Percentiles rank a stretch among this genome's conserved stretches.
Evolutionary conservation across 2,797 vertebrate genomes (phyloP).

Genomic region (Caiman crocodilus): DNA sequence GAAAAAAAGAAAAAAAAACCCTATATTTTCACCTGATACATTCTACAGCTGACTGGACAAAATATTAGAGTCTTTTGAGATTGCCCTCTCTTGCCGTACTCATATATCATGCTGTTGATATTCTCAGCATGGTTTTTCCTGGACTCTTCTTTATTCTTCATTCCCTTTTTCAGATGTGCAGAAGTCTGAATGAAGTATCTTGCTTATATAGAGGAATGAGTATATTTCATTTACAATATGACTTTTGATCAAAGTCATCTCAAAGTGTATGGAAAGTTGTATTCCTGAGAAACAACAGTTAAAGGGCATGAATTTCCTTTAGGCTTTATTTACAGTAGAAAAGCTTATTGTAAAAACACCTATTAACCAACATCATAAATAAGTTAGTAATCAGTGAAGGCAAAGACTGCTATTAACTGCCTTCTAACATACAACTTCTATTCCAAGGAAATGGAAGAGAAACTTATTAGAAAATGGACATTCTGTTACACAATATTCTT

Average conservation of each 20-base stretch:
- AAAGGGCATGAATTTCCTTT: background rate
- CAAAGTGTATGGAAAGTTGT: background rate
- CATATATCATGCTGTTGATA: background rate
- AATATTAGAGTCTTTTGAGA: background rate
- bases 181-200: background rate
- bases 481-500: background rate
- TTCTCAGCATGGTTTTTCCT: background rate
- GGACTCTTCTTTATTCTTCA: background rate
- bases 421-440: background rate
- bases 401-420: background rate
- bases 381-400: background rate
- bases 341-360: background rate
- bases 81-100: fast-evolving
- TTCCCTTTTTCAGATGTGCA: background rate
- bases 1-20: background rate
- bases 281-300: background rate
- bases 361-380: background rate
- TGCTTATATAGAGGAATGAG: background rate
- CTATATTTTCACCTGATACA: fast-evolving
- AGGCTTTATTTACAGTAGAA: background rate
- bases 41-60: background rate
- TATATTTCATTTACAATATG: background rate
- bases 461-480: background rate
- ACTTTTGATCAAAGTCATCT: background rate
- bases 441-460: too few relatives aligned